Evolutionary conservation across 2,113 vertebrate species (phyloP).

Genomic region (Piliocolobus tephrosceles): DNA sequence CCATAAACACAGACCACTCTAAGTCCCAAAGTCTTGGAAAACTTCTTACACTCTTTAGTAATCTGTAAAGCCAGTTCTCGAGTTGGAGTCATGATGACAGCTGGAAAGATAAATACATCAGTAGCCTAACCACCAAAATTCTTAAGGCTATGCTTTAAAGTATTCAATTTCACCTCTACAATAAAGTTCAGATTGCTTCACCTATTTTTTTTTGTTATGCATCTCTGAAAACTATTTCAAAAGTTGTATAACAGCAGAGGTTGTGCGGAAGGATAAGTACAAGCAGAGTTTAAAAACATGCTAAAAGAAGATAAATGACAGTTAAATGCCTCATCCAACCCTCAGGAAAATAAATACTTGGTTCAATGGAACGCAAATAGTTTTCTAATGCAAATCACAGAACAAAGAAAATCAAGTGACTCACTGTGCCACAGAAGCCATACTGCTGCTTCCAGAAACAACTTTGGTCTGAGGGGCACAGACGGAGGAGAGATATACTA

Average conservation of each 20-base stretch:
- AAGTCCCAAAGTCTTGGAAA: slow-evolving; percentile 95
- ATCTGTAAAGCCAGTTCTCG: slow-evolving; percentile 98
- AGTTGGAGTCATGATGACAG: slow-evolving; percentile 98
- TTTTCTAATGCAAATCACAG: slow-evolving; percentile 56
- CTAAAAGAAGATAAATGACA: slow-evolving; percentile 52
- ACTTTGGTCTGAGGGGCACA: slow-evolving; percentile 4
- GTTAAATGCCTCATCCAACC: slow-evolving; percentile 30
- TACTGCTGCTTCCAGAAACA: neutral
- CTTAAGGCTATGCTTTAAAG: neutral
- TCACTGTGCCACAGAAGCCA: neutral
- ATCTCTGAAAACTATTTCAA: slow-evolving; percentile 45
- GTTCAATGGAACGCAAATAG: slow-evolving; percentile 9
- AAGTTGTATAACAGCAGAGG: neutral
- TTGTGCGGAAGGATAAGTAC: neutral
- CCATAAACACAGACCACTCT: slow-evolving; percentile 99
- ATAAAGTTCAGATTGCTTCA: neutral
- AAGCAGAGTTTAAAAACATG: slow-evolving; percentile 29
- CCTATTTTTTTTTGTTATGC: neutral
- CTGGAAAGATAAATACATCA: slow-evolving; percentile 83
- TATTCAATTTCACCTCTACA: neutral
- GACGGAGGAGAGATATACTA: slow-evolving; percentile 35
- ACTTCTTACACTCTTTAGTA: slow-evolving; percentile 99
- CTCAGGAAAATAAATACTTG: neutral
- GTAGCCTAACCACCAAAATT: slow-evolving; percentile 27
- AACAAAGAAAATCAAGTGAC: slow-evolving; percentile 38